Evolutionary conservation across 2,797 vertebrate species (phyloP).

Genomic region (Linurgus olivaceus): DNA sequence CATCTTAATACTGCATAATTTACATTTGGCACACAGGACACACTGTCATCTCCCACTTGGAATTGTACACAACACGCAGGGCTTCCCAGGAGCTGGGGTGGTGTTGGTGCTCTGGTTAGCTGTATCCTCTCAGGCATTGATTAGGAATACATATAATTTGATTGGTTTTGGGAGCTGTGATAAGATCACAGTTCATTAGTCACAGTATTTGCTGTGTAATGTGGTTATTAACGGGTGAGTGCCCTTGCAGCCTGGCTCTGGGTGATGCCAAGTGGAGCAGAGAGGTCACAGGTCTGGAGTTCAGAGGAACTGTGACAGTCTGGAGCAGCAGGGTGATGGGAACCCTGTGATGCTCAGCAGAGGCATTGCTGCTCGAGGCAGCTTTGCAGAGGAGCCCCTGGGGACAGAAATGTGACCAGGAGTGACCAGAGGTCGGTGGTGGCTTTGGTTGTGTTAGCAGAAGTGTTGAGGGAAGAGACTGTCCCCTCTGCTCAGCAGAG

Average conservation of each 20-base stretch:
- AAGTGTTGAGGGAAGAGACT: background rate
- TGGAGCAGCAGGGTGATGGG: background rate
- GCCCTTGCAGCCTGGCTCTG: background rate
- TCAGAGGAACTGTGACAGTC: background rate
- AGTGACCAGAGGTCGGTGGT: background rate
- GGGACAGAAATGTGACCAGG: background rate
- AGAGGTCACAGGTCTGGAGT: background rate
- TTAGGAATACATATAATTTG: background rate
- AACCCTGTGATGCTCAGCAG: background rate
- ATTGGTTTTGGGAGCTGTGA: background rate
- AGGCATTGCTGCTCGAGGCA: background rate
- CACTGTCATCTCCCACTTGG: rapidly evolving
- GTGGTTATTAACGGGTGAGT: background rate
- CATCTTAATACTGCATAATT: background rate
- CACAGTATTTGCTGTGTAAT: background rate
- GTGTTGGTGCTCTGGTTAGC: background rate
- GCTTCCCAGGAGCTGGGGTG: background rate
- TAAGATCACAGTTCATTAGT: background rate
- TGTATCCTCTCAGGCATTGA: background rate
- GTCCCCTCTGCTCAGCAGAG: background rate
- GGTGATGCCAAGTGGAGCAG: background rate
- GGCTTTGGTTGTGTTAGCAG: background rate
- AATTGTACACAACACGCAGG: rapidly evolving
- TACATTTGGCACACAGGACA: rapidly evolving
- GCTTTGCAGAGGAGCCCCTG: background rate